Percentiles rank a stretch among this genome's conserved stretches.
Evolutionary conservation across 2,113 vertebrate species (phyloP).

Genomic region (Cinclus mexicanus): DNA sequence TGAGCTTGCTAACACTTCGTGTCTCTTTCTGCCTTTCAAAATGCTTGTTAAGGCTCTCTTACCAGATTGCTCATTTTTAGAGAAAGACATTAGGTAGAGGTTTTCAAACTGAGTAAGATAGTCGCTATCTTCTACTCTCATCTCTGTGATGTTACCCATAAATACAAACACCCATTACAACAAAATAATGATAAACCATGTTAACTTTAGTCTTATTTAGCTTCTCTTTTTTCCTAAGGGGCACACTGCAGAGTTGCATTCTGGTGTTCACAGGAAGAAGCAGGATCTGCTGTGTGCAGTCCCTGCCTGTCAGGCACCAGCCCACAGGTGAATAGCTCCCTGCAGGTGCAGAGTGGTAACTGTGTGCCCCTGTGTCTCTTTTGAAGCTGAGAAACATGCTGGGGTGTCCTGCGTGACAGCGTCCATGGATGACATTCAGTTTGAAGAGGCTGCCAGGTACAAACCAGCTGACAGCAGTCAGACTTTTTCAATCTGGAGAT

Average conservation of each 20-base stretch:
- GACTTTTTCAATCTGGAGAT: not conserved
- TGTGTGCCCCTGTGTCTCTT: slow-evolving; percentile 13
- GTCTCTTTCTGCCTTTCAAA: not conserved
- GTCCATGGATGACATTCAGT: slow-evolving; percentile 83
- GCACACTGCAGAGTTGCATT: not conserved
- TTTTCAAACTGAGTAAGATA: not conserved
- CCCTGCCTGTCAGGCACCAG: not conserved
- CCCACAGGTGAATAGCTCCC: not conserved
- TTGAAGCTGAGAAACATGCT: slow-evolving; percentile 82
- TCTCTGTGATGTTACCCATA: not conserved
- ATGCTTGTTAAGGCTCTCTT: not conserved
- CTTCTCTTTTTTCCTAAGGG: not conserved
- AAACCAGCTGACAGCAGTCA: not conserved
- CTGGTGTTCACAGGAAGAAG: not conserved
- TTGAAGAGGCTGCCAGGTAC: slow-evolving; percentile 81
- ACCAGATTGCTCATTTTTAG: not conserved
- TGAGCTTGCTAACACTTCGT: not conserved
- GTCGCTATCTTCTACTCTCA: not conserved
- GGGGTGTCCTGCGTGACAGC: slow-evolving; percentile 79
- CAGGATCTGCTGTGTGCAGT: not conserved
- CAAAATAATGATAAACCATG: not conserved
- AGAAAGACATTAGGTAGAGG: not conserved
- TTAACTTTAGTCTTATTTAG: not conserved
- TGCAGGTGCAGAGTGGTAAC: not conserved
- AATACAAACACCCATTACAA: not conserved